Base-by-base conservation (phyloP, 2,888 invertebrate species). In the Cremastinae sp. region DNA sequence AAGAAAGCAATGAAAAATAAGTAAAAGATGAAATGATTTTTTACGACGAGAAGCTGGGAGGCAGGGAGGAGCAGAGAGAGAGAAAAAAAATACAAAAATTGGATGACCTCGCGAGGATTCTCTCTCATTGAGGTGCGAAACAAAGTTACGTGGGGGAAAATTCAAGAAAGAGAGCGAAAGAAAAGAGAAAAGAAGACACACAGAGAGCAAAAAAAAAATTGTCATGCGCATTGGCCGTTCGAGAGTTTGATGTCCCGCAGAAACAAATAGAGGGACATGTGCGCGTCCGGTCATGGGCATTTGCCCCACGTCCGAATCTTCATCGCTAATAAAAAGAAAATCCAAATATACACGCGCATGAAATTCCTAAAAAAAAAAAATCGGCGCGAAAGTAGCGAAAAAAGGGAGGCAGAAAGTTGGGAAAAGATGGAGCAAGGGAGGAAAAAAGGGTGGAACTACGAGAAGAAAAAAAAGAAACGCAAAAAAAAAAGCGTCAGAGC, bases 281-380 rank as follows among this genome's bases (percentile, higher is more conserved):
- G 61, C 28, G 49, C 22, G 10, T 47, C 20, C 56, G 58, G 62
- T 74, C 68, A 58, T 56, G 69, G 58, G 39, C 74, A 43, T 74
- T 74, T 74, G 68, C 68, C 62, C 62, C 68, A 51, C 58, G 58
- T 64, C 39, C 74, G 64, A 64, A 74, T 69, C 56, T 74, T 69
- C 64, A 74, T 73, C 53, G 68, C 41, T 53, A 61, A 75, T 78
- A 74, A 51, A 59, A 14, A 66, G 16, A 66, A 41, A 66, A 47
- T 56, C 35, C 20, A n/a, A n/a, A n/a, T n/a, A n/a, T n/a, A n/a
- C n/a, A n/a, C n/a, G n/a, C n/a, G n/a, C n/a, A n/a, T n/a, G n/a
- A n/a, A n/a, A n/a, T n/a, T n/a, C n/a, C n/a, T n/a, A n/a, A n/a
- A n/a, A n/a, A n/a, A n/a, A n/a, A n/a, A n/a, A n/a, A n/a, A n/a